These are phyloP conservation scores for Cirrhinus mrigala DNA, from an alignment of 2,797 vertebrate species.

Conservation along the genomic window DNA sequence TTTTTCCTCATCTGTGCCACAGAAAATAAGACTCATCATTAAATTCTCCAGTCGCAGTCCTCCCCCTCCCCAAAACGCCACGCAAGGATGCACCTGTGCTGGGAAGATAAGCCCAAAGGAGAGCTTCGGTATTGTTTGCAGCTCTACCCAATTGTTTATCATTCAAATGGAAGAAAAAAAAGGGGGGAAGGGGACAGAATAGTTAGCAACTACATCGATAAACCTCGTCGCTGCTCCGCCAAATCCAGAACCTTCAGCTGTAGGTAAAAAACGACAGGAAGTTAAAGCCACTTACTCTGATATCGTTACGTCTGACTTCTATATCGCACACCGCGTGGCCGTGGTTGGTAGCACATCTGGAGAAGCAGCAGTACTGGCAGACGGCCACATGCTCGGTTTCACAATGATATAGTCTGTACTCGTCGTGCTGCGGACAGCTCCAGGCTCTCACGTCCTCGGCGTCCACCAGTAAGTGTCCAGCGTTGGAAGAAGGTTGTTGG, in stretches of 20 bases:
- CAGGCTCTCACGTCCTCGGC: slow-evolving; percentile 95
- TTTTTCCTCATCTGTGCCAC: slow-evolving; percentile 59
- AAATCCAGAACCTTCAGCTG: neutral
- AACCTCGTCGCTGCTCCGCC: slow-evolving; percentile 26
- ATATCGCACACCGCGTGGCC: slow-evolving; percentile 97
- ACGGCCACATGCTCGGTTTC: slow-evolving; percentile 98
- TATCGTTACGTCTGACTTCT: slow-evolving; percentile 97
- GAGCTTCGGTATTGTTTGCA: slow-evolving; percentile 80
- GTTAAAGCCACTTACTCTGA: slow-evolving; percentile 85
- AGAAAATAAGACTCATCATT: slow-evolving; percentile 62
- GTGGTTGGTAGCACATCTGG: slow-evolving; percentile 94
- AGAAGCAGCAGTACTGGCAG: slow-evolving; percentile 99
- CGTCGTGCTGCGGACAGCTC: slow-evolving; percentile 98
- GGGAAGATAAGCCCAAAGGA: slow-evolving; percentile 82
- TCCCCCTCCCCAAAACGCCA: slow-evolving; percentile 70
- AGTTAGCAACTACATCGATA: slow-evolving; percentile 70
- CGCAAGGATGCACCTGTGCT: slow-evolving; percentile 84
- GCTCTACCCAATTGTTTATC: slow-evolving; percentile 81
- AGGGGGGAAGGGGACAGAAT: slow-evolving; percentile 68
- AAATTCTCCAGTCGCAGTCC: slow-evolving; percentile 54
- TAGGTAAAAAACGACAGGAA: neutral
- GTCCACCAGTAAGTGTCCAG: slow-evolving; percentile 97
- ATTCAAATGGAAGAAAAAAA: slow-evolving; percentile 75
- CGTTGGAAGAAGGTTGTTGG: slow-evolving; percentile 96
- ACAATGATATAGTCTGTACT: slow-evolving; percentile 98